Evolutionary conservation across 37 sponge, comb jelly and placozoan species (phyloP).

Genomic region (Axinella damicornis): DNA sequence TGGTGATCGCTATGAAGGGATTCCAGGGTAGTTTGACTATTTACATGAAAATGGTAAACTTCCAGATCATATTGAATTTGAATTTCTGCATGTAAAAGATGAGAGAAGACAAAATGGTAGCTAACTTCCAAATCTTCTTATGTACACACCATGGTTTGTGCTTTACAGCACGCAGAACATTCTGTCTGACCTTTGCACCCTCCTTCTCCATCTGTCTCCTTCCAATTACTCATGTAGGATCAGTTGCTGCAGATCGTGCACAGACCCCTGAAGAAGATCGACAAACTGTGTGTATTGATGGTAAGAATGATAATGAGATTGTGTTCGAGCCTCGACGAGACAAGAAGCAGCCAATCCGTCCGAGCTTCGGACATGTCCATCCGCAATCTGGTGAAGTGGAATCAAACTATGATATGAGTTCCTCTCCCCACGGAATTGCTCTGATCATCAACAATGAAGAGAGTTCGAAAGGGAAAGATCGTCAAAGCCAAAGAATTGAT

Average conservation of each 20-base stretch:
- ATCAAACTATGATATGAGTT: conserved; percentile 77
- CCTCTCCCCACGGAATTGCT: conserved; percentile 63
- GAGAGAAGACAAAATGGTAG: too few relatives aligned
- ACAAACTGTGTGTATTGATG: neutral
- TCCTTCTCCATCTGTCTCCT: too few relatives aligned
- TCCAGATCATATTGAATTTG: too few relatives aligned
- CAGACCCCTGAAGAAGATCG: neutral
- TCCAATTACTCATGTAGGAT: too few relatives aligned
- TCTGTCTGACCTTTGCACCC: too few relatives aligned
- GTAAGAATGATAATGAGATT: neutral
- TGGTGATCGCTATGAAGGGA: too few relatives aligned
- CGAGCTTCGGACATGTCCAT: neutral
- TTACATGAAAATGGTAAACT: too few relatives aligned
- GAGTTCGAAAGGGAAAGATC: conserved; percentile 5
- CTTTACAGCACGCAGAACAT: too few relatives aligned
- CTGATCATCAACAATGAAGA: conserved; percentile 80
- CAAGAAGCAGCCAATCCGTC: neutral
- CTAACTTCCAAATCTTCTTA: too few relatives aligned
- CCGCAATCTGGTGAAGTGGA: neutral
- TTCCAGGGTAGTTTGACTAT: too few relatives aligned
- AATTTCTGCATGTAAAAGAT: too few relatives aligned
- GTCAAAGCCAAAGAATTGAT: conserved; percentile 44
- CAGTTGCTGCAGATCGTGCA: neutral
- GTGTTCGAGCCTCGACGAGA: neutral
- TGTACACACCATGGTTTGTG: too few relatives aligned